Evolutionary conservation across 2,797 vertebrate species (phyloP), one percentile per base, ranked within the genome.

Genomic region (Todus mexicanus): DNA sequence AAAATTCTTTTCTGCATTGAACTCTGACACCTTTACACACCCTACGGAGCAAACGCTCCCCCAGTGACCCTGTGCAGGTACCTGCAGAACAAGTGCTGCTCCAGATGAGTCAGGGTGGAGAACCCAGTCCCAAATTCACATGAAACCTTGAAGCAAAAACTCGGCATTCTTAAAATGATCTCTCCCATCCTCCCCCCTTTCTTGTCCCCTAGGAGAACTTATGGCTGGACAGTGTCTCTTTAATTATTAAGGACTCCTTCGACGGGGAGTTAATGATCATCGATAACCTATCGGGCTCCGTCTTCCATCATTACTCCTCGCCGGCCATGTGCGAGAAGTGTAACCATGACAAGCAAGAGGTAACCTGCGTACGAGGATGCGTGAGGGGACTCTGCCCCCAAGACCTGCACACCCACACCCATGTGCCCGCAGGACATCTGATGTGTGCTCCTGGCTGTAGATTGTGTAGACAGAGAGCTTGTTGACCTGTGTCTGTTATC

Each of bases 221-320:
- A 98, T 99, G 99, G 99, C 98, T 99, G 98, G 99, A 99, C 98
- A 99, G 99, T 97, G 99, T 99, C 91, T 99, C 99, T 97, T 98
- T 99, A 97, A 99, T 99, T 97, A 99, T 99, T 98, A 99, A 99
- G 98, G 99, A 99, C 97, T 98, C 99, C 56, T 98, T 99, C 98
- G 99, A 99, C 96, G 99, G 99, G 95, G 99, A 99, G 98, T 98
- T 99, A 98, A 98, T 99, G 98, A 99, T 99, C 98, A 99, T 99
- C 94, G 99, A 99, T 98, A 99, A 99, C 98, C 99, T 99, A 95
- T 99, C 99, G 9, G 99, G 99, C 94, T 99, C 99, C 79, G 98
- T 99, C 97, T 99, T 99, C 98, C 99, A 99, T 98, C 99, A 99
- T 98, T 99, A 99, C 97, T 98, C 99, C 94, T 99, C 99, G 80